Conservation (phyloP, 1,140 invertebrate genomes). For the Drosophila truncata region DNA sequence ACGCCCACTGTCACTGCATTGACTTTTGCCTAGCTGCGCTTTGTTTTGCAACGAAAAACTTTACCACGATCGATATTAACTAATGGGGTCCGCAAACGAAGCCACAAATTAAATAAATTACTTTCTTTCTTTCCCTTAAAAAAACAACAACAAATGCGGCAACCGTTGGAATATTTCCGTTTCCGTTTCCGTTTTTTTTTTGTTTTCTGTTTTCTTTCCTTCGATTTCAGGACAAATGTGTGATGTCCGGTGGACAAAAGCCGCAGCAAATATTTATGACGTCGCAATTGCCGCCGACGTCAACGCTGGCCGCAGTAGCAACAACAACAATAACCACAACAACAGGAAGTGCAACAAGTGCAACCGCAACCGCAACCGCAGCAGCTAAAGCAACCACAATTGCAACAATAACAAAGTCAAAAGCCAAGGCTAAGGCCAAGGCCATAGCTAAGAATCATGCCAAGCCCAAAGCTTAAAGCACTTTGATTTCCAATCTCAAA, state of each 20-base stretch:
- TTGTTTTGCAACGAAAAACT: conserved; percentile 67
- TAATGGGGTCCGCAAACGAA: conserved; percentile 26
- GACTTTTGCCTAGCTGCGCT: conserved; percentile 51
- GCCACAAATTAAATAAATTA: conserved; percentile 27
- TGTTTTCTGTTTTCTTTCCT: conserved; percentile 20
- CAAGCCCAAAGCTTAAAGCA: conserved; percentile 53
- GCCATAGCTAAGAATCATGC: conserved; percentile 36
- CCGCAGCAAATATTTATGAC: conserved; percentile 80
- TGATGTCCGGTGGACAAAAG: conserved; percentile 76
- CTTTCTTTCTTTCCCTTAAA: conserved; percentile 16
- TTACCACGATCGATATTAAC: conserved; percentile 54
- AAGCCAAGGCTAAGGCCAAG: conserved; percentile 31
- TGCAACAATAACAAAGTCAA: conserved; percentile 32
- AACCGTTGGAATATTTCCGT: neutral
- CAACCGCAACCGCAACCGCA: conserved; percentile 29
- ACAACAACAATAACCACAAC: conserved; percentile 26
- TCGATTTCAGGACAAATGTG: conserved; percentile 84
- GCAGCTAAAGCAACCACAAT: conserved; percentile 17
- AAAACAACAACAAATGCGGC: conserved; percentile 23
- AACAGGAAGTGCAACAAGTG: conserved; percentile 15
- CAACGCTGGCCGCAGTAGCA: conserved; percentile 31
- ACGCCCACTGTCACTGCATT: conserved; percentile 51
- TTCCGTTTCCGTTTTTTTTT: conserved; percentile 11
- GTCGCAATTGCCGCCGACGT: conserved; percentile 52
- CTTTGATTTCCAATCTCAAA: neutral